Percentiles rank a stretch among this genome's conserved stretches.
These are phyloP conservation scores for Lochmaea crataegi DNA, from an alignment of 2,888 invertebrate species.

Conservation along the genomic window DNA sequence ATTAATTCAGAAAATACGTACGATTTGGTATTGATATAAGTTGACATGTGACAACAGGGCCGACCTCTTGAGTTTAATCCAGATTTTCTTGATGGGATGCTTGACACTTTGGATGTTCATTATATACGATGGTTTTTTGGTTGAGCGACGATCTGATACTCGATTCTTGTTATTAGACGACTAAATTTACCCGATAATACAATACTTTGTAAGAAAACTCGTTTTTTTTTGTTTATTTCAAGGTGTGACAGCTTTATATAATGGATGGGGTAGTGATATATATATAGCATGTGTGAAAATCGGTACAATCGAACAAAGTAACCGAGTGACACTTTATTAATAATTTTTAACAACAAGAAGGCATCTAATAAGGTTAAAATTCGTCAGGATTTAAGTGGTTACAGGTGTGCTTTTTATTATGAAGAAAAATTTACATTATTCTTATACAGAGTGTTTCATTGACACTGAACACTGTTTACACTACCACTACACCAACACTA, in stretches of 20 bases:
- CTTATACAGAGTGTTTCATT: no score
- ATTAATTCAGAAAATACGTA: no score
- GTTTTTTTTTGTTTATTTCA: slow-evolving; percentile 33
- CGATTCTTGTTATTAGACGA: slow-evolving; percentile 38
- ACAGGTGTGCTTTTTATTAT: not conserved
- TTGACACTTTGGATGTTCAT: slow-evolving; percentile 40
- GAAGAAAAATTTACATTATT: no score
- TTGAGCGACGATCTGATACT: slow-evolving; percentile 36
- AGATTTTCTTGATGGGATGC: slow-evolving; percentile 40
- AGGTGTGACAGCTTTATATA: slow-evolving; percentile 34
- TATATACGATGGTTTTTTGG: slow-evolving; percentile 39
- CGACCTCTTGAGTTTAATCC: slow-evolving; percentile 34
- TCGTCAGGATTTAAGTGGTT: slow-evolving; percentile 40
- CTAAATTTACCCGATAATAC: slow-evolving; percentile 37
- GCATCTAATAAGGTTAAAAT: not conserved
- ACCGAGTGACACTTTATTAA: slow-evolving; percentile 11
- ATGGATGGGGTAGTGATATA: slow-evolving; percentile 24
- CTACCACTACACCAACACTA: no score
- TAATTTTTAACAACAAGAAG: slow-evolving; percentile 10
- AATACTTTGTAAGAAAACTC: slow-evolving; percentile 40
- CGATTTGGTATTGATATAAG: not conserved
- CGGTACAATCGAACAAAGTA: slow-evolving; percentile 14
- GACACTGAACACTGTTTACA: no score
- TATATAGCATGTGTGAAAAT: slow-evolving; percentile 32
- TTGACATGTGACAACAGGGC: slow-evolving; percentile 21